These are phyloP conservation scores for Sceloporus tristichus DNA, from an alignment of 2,113 vertebrate genomes.

Conservation along the genomic window DNA sequence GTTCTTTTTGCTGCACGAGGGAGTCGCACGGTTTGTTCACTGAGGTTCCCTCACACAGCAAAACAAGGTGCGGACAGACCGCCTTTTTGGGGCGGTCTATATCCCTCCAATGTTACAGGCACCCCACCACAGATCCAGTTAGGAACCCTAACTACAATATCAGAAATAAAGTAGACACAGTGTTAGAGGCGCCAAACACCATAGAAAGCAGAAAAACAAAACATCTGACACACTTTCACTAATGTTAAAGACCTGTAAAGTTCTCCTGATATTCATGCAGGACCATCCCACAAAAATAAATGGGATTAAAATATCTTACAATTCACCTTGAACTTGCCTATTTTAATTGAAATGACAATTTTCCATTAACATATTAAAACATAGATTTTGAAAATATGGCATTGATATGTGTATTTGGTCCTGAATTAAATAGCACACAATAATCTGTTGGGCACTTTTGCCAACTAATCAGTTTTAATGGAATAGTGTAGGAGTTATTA, in stretches of 20 bases:
- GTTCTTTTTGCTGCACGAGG: no score
- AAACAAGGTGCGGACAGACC: no score
- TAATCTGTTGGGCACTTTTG: slow-evolving; percentile 3
- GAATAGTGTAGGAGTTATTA: not conserved
- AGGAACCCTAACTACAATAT: no score
- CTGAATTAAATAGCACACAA: slow-evolving; percentile 8
- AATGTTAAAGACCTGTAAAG: not conserved
- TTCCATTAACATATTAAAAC: no score
- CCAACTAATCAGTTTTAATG: slow-evolving; percentile 34
- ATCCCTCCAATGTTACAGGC: no score
- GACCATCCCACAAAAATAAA: not conserved
- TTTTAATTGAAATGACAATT: slow-evolving; percentile 22
- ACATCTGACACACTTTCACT: not conserved
- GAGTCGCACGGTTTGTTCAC: no score
- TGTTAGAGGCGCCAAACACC: not conserved
- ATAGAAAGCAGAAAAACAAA: not conserved
- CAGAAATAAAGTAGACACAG: not conserved
- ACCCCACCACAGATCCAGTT: no score
- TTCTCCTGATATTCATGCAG: not conserved
- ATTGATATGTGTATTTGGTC: slow-evolving; percentile 11
- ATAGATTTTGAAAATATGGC: slow-evolving; percentile 20
- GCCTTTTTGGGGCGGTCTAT: no score
- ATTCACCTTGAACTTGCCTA: not conserved
- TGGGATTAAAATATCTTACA: not conserved
- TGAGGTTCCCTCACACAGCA: no score